Percentiles rank a stretch among this genome's conserved stretches.
Evolutionary conservation across 1,140 invertebrate genomes (phyloP).

Genomic region (Trigoniulus corallinus): DNA sequence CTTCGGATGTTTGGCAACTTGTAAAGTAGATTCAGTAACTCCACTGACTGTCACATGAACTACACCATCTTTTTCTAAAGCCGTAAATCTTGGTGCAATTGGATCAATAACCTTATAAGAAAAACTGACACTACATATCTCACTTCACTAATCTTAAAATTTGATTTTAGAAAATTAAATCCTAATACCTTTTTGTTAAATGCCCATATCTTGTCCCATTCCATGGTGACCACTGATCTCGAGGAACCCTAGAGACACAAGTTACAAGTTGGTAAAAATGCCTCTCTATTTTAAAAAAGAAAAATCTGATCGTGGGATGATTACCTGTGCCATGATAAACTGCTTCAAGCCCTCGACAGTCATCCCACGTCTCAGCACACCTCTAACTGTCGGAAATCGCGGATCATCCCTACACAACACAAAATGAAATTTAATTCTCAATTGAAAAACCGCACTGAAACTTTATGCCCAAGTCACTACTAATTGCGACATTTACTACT

Average conservation of each 20-base stretch:
- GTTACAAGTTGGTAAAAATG: background rate
- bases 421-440: background rate
- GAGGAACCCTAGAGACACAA: slow-evolving; percentile 57
- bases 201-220: slow-evolving; percentile 99
- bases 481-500: slow-evolving; percentile 16
- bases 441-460: too few species aligned
- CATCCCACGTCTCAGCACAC: slow-evolving; percentile 87
- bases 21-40: slow-evolving; percentile 38
- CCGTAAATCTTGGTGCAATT: slow-evolving; percentile 81
- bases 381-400: slow-evolving; percentile 93
- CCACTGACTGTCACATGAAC: slow-evolving; percentile 55
- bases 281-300: background rate
- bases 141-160: background rate
- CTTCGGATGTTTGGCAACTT: slow-evolving; percentile 81
- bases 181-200: slow-evolving; percentile 99
- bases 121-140: slow-evolving; percentile 2
- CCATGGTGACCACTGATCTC: slow-evolving; percentile 94
- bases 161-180: too few species aligned
- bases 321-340: slow-evolving; percentile 89
- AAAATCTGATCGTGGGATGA: background rate
- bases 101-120: slow-evolving; percentile 66
- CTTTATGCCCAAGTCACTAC: too few species aligned
- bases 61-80: slow-evolving; percentile 42
- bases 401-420: slow-evolving; percentile 71
- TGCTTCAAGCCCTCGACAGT: slow-evolving; percentile 92